Evolutionary conservation across 2,113 vertebrate genomes (phyloP).

Genomic region (Oostethus manadensis): DNA sequence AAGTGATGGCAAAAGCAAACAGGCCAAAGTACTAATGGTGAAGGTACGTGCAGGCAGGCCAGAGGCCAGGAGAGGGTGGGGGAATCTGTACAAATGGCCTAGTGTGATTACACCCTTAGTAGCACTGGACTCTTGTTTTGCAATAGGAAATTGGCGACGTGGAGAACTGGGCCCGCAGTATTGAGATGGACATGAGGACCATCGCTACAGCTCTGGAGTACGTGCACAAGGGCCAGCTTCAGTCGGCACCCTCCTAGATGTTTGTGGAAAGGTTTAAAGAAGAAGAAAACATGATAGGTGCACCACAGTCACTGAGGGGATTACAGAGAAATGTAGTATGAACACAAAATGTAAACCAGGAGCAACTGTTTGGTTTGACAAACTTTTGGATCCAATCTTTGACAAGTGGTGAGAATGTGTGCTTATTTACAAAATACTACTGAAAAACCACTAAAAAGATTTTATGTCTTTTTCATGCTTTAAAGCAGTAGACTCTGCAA

Average conservation of each 20-base stretch:
- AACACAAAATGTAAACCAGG: background rate
- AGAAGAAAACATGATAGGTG: background rate
- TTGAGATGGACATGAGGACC: slow-evolving; percentile 95
- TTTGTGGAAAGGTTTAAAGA: background rate
- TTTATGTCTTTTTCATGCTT: slow-evolving; percentile 6
- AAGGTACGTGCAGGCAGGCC: too few species aligned
- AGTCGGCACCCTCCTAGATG: slow-evolving; percentile 74
- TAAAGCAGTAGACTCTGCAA: slow-evolving; percentile 7
- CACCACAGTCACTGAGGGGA: background rate
- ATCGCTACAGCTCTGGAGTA: slow-evolving; percentile 91
- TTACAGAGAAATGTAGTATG: background rate
- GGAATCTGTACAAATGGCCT: background rate
- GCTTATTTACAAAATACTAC: background rate
- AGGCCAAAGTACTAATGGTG: too few species aligned
- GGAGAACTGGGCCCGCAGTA: slow-evolving; percentile 95
- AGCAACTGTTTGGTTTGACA: slow-evolving; percentile 2
- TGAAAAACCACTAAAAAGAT: background rate
- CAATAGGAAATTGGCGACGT: slow-evolving; percentile 92
- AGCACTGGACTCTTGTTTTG: background rate
- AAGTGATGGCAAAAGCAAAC: too few species aligned
- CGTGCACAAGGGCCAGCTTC: slow-evolving; percentile 87
- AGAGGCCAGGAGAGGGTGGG: too few species aligned
- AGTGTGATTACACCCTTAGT: background rate
- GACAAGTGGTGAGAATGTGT: background rate
- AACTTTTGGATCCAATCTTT: background rate